phyloP scores from a whole-genome alignment of 2,797 vertebrate genomes.

The Monodelphis domestica region DNA sequence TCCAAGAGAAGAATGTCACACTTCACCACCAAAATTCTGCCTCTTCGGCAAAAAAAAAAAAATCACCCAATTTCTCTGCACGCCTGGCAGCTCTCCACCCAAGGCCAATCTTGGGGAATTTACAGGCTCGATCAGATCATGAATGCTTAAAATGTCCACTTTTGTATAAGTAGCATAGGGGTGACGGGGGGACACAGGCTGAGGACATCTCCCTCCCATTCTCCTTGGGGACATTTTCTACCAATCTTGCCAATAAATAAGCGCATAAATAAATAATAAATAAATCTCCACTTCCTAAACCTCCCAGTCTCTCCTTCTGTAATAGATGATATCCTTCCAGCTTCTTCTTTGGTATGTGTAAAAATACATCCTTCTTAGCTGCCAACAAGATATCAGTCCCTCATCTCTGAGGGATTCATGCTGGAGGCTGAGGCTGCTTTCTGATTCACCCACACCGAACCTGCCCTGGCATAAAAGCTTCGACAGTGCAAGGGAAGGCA shows the following conservation, averaged over 20 bases:
- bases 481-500: not conserved
- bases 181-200: not conserved
- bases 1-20: slow-evolving; percentile 78
- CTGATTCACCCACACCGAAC: slow-evolving; percentile 44
- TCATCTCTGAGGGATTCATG: slow-evolving; percentile 56
- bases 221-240: slow-evolving; percentile 51
- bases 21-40: slow-evolving; percentile 77
- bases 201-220: not conserved
- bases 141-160: not conserved
- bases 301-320: slow-evolving; percentile 53
- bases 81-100: slow-evolving; percentile 67
- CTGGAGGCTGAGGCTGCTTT: slow-evolving; percentile 48
- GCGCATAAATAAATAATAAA: not conserved
- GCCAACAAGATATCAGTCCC: slow-evolving; percentile 61
- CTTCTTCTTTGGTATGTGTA: slow-evolving; percentile 59
- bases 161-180: not conserved
- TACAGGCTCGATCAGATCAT: slow-evolving; percentile 61
- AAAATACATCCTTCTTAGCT: slow-evolving; percentile 68
- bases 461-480: slow-evolving; percentile 56
- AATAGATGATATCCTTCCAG: slow-evolving; percentile 57
- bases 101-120: slow-evolving; percentile 66
- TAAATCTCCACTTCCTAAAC: slow-evolving; percentile 58
- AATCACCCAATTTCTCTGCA: slow-evolving; percentile 62
- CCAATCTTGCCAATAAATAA: slow-evolving; percentile 42
- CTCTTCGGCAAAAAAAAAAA: slow-evolving; percentile 76